Base-by-base conservation (phyloP, 2,113 vertebrate species). In the Chaetodon auriga region DNA sequence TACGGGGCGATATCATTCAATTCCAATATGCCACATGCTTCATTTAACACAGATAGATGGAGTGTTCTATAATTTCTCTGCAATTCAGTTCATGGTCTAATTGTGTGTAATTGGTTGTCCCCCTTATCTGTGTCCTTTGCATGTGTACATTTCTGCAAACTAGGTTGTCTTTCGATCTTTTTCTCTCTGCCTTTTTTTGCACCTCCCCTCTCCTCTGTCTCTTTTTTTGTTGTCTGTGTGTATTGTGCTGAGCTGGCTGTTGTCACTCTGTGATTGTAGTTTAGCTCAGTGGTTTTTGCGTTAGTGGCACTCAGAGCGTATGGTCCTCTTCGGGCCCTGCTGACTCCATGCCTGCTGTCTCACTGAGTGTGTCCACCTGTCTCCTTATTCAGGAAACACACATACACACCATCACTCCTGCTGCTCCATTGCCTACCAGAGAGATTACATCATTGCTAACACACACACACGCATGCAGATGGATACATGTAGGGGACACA, bases 181-280 rank as follows among this genome's bases (percentile, higher is more conserved):
- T 58, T 79, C 25, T 69, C 54, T 75, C 78, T 73, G n/a, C 45
- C 41, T 75, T 66, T 68, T n/a, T 36, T 10, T 68, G 12, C 58
- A 5, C 58, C 64, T 23, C 68, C 30, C 38, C 53, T 76, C 38
- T 62, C 43, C 30, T 7, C 62, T 51, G 71, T 72, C 60, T 82
- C 60, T 51, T 65, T 73, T 73, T 84, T 72, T 84, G 63, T 86
- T 63, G 82, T 82, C 41, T 78, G 41, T 55, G 48, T 80, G 71
- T 43, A 54, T 91, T 86, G 83, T 92, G 93, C 91, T 93, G 92
- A 92, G 85, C 84, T 90, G 82, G 91, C 91, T 82, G 83, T 78
- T 86, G 75, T 75, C 70, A 30, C 72, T 64, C 82, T 83, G 80
- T 83, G 85, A 87, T 77, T 83, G 83, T 83, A 83, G 85, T 74